Conservation (phyloP, 2,888 invertebrate species). For the Steinernema carpocapsae region DNA sequence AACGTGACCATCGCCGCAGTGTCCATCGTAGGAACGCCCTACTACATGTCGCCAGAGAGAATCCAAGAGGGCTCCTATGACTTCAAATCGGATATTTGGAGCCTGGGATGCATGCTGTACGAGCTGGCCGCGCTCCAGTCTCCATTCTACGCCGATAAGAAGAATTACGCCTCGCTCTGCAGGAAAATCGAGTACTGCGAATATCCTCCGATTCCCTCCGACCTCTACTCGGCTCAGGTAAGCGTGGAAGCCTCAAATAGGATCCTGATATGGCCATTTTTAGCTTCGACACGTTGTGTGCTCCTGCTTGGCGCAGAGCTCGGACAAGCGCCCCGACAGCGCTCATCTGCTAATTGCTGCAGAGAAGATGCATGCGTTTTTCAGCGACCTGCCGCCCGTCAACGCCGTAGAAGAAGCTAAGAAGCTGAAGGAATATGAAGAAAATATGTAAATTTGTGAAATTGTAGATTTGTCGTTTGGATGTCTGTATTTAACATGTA, state of each 20-base stretch:
- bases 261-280: conserved; percentile 45
- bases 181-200: conserved; percentile 74
- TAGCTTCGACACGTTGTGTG: conserved; percentile 73
- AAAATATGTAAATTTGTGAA: too few relatives aligned
- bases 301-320: conserved; percentile 73
- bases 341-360: not conserved
- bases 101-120: conserved; percentile 77
- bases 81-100: conserved; percentile 79
- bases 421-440: too few relatives aligned
- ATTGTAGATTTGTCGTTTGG: too few relatives aligned
- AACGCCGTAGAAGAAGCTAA: not conserved
- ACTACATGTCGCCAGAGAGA: conserved; percentile 78
- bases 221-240: conserved; percentile 70
- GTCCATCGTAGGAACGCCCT: conserved; percentile 78
- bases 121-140: conserved; percentile 76
- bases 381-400: not conserved
- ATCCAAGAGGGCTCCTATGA: conserved; percentile 77
- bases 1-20: conserved; percentile 75
- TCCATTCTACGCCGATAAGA: conserved; percentile 75
- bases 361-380: conserved; percentile 8
- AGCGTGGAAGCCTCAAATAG: conserved; percentile 61
- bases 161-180: conserved; percentile 74
- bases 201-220: conserved; percentile 75
- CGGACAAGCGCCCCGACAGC: conserved; percentile 73
- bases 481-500: too few relatives aligned